Conservation (phyloP, 2,888 invertebrate genomes). For the Acrobeloides nanus region DNA sequence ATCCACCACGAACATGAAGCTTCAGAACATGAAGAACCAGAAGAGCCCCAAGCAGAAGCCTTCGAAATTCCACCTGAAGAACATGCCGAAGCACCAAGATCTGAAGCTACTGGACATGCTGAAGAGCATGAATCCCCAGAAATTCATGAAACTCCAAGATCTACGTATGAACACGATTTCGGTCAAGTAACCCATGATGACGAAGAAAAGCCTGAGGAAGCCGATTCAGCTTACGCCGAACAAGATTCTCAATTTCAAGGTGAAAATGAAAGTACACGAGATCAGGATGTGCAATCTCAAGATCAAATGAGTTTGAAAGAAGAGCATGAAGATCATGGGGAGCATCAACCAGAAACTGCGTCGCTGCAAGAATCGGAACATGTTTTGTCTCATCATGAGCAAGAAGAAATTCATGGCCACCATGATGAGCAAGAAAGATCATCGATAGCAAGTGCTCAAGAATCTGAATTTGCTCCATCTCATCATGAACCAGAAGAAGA, state of each 20-base stretch:
- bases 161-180: no score
- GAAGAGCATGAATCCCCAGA: neutral
- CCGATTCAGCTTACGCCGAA: no score
- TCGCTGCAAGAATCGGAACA: constrained; percentile 9
- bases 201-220: no score
- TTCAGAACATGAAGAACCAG: neutral
- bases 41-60: neutral
- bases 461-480: neutral
- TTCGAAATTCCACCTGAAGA: neutral
- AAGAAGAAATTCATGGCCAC: constrained; percentile 1
- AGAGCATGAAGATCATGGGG: constrained; percentile 10
- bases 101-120: neutral
- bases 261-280: neutral
- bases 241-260: neutral
- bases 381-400: no score
- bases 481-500: constrained; percentile 2
- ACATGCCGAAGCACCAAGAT: neutral
- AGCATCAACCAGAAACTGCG: neutral
- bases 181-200: no score
- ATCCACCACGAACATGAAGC: neutral
- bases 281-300: neutral
- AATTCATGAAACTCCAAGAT: neutral
- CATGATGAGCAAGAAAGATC: constrained; percentile 2
- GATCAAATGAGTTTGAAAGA: constrained; percentile 8
- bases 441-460: neutral